These are phyloP conservation scores for Actinemys pallida DNA, from an alignment of 2,113 vertebrate genomes.

Conservation along the genomic window DNA sequence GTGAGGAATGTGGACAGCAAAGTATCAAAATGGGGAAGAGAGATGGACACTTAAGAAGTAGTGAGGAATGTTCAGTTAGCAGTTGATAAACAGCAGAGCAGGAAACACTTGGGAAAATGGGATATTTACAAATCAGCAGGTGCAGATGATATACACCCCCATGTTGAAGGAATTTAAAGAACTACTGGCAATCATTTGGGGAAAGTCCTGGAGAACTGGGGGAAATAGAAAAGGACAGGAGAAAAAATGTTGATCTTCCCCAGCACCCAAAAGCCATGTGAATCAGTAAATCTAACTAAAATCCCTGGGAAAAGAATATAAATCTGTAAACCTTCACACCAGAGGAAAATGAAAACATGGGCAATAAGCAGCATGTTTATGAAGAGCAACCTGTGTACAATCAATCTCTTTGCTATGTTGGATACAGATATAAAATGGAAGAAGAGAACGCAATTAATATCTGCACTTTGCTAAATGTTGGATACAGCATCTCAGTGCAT, in stretches of 20 bases:
- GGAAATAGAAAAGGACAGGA: background rate
- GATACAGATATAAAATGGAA: background rate
- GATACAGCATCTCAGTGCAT: background rate
- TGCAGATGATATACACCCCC: background rate
- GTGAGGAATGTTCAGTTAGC: background rate
- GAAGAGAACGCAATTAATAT: background rate
- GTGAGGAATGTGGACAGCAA: background rate
- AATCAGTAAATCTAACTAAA: background rate
- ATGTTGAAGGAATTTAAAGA: background rate
- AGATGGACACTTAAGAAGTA: background rate
- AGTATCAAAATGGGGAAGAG: background rate
- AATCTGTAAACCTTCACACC: background rate
- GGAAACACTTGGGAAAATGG: background rate
- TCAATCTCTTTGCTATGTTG: background rate
- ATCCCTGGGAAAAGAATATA: background rate
- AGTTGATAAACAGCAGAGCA: background rate
- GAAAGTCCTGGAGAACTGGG: background rate
- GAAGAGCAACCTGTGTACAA: background rate
- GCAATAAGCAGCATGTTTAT: background rate
- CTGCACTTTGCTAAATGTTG: background rate
- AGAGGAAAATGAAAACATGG: background rate
- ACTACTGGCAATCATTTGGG: background rate
- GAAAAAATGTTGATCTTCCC: background rate
- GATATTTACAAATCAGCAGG: background rate
- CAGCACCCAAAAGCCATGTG: background rate